Conservation (phyloP, 2,797 vertebrate genomes). For the Tenualosa thibaudeaui region DNA sequence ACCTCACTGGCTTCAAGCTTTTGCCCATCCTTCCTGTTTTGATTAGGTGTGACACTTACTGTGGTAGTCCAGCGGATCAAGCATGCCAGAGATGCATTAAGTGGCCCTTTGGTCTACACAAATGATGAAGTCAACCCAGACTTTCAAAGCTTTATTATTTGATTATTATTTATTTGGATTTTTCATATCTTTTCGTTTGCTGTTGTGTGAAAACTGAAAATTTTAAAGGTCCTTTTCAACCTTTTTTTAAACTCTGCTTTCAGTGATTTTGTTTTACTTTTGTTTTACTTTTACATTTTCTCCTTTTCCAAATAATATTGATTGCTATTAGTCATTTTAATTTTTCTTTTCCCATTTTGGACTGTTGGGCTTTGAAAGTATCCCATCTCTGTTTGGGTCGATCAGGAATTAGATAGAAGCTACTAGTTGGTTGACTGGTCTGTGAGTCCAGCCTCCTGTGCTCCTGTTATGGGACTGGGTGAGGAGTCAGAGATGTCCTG, state of each 20-base stretch:
- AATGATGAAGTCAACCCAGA: background rate
- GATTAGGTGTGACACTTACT: background rate
- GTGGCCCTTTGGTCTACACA: background rate
- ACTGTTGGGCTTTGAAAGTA: slow-evolving; percentile 38
- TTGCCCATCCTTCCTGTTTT: slow-evolving; percentile 46
- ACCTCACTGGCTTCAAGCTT: slow-evolving; percentile 31
- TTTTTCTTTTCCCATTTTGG: slow-evolving; percentile 6
- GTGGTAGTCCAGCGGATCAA: background rate
- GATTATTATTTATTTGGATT: background rate
- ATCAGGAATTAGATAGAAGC: background rate
- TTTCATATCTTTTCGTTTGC: background rate
- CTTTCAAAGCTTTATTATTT: slow-evolving; percentile 40
- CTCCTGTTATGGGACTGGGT: background rate
- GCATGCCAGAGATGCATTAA: slow-evolving; percentile 12
- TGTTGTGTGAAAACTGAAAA: slow-evolving; percentile 14
- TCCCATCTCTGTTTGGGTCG: slow-evolving; percentile 28
- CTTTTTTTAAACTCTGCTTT: background rate
- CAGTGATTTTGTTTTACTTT: slow-evolving; percentile 5
- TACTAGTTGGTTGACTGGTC: background rate
- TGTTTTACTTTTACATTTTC: slow-evolving; percentile 23
- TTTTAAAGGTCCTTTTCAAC: background rate
- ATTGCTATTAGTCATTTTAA: background rate
- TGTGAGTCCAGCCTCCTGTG: background rate
- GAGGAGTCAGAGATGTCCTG: background rate
- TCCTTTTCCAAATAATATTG: background rate